Conservation (phyloP, 2,888 invertebrate genomes). For the Cantharis lateralis region DNA sequence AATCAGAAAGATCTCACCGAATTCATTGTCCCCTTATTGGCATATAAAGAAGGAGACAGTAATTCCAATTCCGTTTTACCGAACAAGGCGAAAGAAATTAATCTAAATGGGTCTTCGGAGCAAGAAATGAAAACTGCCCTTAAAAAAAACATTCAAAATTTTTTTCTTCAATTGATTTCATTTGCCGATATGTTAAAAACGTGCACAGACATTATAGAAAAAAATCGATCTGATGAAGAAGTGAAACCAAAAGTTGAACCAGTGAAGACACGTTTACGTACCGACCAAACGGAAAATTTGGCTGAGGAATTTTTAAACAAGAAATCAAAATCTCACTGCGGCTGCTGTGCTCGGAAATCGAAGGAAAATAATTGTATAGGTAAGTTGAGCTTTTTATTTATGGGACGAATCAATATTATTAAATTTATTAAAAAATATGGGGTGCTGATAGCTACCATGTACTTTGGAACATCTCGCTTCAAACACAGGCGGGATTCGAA, state of each 20-base stretch:
- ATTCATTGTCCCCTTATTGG: background rate
- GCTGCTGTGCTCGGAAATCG: background rate
- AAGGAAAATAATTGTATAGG: background rate
- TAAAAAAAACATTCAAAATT: background rate
- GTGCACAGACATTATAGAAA: background rate
- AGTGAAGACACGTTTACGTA: background rate
- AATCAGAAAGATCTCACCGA: background rate
- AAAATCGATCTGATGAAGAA: background rate
- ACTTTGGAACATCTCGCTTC: no score
- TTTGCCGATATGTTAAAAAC: background rate
- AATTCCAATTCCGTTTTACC: background rate
- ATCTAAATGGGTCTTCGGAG: background rate
- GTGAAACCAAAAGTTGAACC: background rate
- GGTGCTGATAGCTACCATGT: no score
- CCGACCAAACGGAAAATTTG: background rate
- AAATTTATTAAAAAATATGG: no score
- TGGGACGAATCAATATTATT: background rate
- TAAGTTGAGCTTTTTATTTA: background rate
- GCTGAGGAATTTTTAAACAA: background rate
- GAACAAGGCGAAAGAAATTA: background rate
- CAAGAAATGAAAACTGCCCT: background rate
- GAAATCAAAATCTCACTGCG: background rate
- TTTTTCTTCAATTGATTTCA: background rate
- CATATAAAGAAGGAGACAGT: background rate
- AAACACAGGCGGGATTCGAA: no score